Evolutionary conservation across 2,797 vertebrate species (phyloP), one percentile per base, ranked within the genome.

Genomic region (Sparus aurata): DNA sequence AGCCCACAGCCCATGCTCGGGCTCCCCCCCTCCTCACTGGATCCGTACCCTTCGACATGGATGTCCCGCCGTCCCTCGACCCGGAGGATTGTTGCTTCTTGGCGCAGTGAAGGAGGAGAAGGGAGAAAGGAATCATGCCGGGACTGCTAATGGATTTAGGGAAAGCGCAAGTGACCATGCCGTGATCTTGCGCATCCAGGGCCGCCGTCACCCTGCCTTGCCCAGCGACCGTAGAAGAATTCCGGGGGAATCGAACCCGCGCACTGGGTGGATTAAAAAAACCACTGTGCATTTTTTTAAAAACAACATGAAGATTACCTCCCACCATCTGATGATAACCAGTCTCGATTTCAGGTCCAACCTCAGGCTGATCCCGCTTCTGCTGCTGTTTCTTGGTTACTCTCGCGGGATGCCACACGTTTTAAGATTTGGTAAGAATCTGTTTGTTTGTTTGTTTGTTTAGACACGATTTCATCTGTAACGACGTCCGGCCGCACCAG

Each of bases 351-450:
- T 97, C 96, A 96, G 95, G 94, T 96, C 94, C 95, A 95, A 94
- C 94, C 90, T 97, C 95, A 94, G 96, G 94, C 95, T 98, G 93
- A 94, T 97, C 93, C 96, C 96, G 94, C 97, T 94, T 85, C 92
- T 97, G 91, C 95, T 96, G 93, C 94, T 97, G 94, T 95, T 97
- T 95, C 96, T 97, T 91, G 97, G 97, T 95, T 97, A 96, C 95
- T 97, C 97, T 93, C 96, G 95, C 96, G 97, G 97, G 96, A 99
- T 98, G 94, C 97, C 97, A 78, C 98, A 99, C 96, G 98, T 99
- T 80, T 91, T 99, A 89, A 97, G 98, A 97, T 98, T 99, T 85
- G 98, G 98, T 99, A 97, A 98, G 97, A 70, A 6, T 47, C 50
- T 43, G 45, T 58, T 74, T 85, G 61, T 83, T 82, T 73, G 27